Base-by-base conservation (phyloP, 2,888 invertebrate species). In the Cerastis leucographa region DNA sequence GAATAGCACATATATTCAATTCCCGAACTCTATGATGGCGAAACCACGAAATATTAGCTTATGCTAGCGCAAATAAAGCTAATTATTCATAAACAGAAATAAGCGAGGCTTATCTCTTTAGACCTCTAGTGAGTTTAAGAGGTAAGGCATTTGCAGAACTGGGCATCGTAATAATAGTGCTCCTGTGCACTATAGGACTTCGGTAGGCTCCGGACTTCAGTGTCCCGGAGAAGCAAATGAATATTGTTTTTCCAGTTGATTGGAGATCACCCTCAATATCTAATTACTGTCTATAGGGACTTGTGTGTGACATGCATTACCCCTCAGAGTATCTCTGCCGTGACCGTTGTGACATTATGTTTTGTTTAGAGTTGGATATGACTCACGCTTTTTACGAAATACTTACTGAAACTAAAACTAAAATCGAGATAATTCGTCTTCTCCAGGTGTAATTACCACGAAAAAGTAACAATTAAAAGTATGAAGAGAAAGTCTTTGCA, bases 401-500 rank as follows among this genome's bases (percentile, higher is more conserved):
- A 75, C 6, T 25, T 40, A 69, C 12, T n/a, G 0, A 56, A 61
- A 29, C 40, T 51, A 44, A 49, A 49, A 40, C 29, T 44, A 6
- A n/a, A 8, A 61, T 17, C 19, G 44, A 62, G 22, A 62, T 46
- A 0, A 25, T 29, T n/a, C 44, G 40, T 62, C 40, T 64, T 17
- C 22, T 78, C 19, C 14, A n/a, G 12, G 11, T 65, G 35, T 80
- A 79, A 68, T 68, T 56, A 68, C 79, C 40, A 56, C 62, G 40
- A 54, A 74, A 79, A 61, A 64, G 42, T 73, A 74, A 74, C 46
- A 74, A 46, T 62, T 61, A 75, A 19, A 40, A 14, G 12, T 51
- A 17, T 61, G 19, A 54, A 70, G 81, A 76, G 80, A 80, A 80
- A 81, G 81, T 70, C 61, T 22, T 25, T 54, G 51, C 8, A 67